These are phyloP conservation scores for Ammodytes dubius DNA, from an alignment of 2,113 vertebrate species.

Conservation along the genomic window DNA sequence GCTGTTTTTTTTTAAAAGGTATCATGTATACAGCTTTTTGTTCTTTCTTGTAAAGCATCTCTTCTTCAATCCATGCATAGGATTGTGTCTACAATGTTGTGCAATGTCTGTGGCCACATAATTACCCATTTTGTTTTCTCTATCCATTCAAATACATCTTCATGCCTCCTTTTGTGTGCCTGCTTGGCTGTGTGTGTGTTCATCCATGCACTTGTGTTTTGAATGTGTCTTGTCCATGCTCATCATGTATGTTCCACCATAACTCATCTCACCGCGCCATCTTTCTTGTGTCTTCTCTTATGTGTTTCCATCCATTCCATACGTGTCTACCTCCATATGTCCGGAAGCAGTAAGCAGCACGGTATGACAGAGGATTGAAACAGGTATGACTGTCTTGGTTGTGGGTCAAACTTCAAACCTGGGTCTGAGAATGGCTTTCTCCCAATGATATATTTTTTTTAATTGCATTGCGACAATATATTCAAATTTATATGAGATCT, in stretches of 20 bases:
- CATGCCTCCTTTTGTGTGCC: slow-evolving; percentile 16
- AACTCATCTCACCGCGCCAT: slow-evolving; percentile 71
- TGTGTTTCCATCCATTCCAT: slow-evolving; percentile 68
- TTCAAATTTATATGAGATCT: slow-evolving; percentile 23
- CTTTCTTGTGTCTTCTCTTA: slow-evolving; percentile 79
- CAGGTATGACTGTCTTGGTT: slow-evolving; percentile 79
- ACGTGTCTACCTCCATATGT: slow-evolving; percentile 72
- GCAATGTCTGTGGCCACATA: background rate
- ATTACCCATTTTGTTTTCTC: slow-evolving; percentile 2
- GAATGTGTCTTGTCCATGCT: slow-evolving; percentile 52
- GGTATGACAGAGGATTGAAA: slow-evolving; percentile 74
- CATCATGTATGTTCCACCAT: slow-evolving; percentile 42
- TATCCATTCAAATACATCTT: background rate
- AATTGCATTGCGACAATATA: slow-evolving; percentile 27
- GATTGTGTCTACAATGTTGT: too few relatives aligned
- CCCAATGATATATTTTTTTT: slow-evolving; percentile 4
- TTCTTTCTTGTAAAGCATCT: background rate
- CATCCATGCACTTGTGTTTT: slow-evolving; percentile 35
- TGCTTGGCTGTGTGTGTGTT: slow-evolving; percentile 14
- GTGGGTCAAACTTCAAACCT: slow-evolving; percentile 60
- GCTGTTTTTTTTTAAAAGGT: background rate
- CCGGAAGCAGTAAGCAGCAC: slow-evolving; percentile 83
- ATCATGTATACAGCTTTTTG: background rate
- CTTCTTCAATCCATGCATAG: background rate
- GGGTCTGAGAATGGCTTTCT: slow-evolving; percentile 48